Evolutionary conservation across 2,888 invertebrate species (phyloP), one percentile per base, ranked within the genome.

Genomic region (Hirudinaria manillensis): DNA sequence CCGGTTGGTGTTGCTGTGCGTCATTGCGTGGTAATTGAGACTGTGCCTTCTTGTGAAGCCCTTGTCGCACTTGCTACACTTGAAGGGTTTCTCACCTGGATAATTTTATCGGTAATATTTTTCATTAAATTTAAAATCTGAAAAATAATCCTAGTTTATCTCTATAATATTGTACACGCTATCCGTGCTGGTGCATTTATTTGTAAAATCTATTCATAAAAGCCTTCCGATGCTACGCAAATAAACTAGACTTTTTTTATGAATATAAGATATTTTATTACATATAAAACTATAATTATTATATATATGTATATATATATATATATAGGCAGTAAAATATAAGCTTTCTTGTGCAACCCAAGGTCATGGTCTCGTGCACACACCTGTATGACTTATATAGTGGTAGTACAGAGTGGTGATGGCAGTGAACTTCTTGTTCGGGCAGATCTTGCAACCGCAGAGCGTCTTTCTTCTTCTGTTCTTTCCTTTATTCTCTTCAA

Each of bases 391-490:
- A 19, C 61, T 61, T 61, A 27, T 24, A 29, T 61, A 61, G 29
- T 61, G 61, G n/a, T 61, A 29, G 61, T 27, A 29, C 29, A 61
- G 29, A 24, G 61, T 61, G 61, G 61, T 27, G 1, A 29, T 61
- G 61, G 61, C 61, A 6, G 61, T 61, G 61, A 61, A 61, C 29
- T 24, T 24, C 61, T 61, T 61, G 61, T 24, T 61, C 19, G 27
- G 24, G n/a, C 61, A 61, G 19, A 61, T 61, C 61, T 61, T 61
- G 61, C 61, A 61, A 61, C 45, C 45, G 13, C 45, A 45, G 45
- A 45, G 45, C 16, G 45, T 45, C 16, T 45, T 45, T 16, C 45
- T 45, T 45, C 45, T 45, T 45, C 45, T 45, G 45, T 45, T 45
- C 45, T 45, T 45, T 16, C 45, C 45, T 10, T 45, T 45, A 45